phyloP scores from a whole-genome alignment of 2,797 vertebrate genomes.

The Octomys mimax region DNA sequence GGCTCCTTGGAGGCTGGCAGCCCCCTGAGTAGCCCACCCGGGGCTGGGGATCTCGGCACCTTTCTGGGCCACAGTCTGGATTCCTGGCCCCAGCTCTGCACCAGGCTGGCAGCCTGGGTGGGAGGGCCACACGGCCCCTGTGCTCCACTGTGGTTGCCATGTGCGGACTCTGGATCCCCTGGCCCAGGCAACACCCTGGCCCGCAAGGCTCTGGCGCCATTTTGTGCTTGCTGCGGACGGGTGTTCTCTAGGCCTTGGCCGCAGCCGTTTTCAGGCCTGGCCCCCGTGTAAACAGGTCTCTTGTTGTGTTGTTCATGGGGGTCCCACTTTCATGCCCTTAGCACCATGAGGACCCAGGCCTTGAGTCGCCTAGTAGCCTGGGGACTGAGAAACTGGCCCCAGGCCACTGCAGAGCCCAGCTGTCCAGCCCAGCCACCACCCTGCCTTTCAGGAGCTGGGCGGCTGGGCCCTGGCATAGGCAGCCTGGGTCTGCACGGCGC shows the following conservation, averaged over 20 bases:
- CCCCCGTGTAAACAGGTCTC: neutral
- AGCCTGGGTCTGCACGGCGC: neutral
- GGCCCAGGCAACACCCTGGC: neutral
- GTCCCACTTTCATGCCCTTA: neutral
- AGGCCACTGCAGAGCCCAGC: neutral
- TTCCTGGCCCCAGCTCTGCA: neutral
- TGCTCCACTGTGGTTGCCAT: neutral
- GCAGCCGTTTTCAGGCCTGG: neutral
- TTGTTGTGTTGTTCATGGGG: neutral
- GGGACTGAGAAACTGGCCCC: neutral
- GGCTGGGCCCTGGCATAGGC: neutral
- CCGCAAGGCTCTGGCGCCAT: constrained; percentile 55
- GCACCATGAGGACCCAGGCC: neutral
- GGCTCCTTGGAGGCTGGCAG: rapidly evolving
- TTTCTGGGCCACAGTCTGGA: neutral
- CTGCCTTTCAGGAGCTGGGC: neutral
- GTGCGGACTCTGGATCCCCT: neutral
- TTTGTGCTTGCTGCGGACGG: neutral
- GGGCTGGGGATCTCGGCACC: neutral
- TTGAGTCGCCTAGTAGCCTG: neutral
- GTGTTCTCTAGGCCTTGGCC: neutral
- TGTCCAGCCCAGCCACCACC: neutral
- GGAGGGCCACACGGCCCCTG: neutral
- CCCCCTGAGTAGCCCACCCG: neutral
- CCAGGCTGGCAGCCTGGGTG: neutral